phyloP scores from a whole-genome alignment of 2,113 vertebrate genomes.

The Semicossyphus pulcher region DNA sequence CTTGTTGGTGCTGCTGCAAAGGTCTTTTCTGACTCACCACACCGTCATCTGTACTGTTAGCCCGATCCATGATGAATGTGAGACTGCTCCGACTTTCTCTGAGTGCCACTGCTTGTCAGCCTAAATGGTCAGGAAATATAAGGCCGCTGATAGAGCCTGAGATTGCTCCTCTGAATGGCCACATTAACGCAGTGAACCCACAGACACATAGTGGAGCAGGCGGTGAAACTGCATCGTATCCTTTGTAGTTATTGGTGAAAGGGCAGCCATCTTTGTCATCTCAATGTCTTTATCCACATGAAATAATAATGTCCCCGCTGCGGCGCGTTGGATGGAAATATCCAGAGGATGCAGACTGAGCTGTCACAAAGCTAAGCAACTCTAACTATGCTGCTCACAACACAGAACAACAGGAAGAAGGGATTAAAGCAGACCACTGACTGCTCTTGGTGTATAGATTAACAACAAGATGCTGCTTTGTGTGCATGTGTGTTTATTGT shows the following conservation, averaged over 20 bases:
- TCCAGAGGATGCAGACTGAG: slow-evolving; percentile 15
- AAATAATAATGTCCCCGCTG: slow-evolving; percentile 60
- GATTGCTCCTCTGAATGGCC: slow-evolving; percentile 43
- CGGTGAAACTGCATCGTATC: slow-evolving; percentile 16
- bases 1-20: slow-evolving; percentile 2
- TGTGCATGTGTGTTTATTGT: slow-evolving; percentile 25
- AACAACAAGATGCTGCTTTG: slow-evolving; percentile 20
- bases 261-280: slow-evolving; percentile 46
- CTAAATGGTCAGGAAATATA: slow-evolving; percentile 53
- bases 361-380: slow-evolving; percentile 28
- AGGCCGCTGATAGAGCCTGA: slow-evolving; percentile 3
- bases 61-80: slow-evolving; percentile 19
- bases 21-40: slow-evolving; percentile 28
- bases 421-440: slow-evolving; percentile 30
- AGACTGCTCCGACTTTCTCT: slow-evolving; percentile 13
- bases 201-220: slow-evolving; percentile 36
- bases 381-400: slow-evolving; percentile 22
- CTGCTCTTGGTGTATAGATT: slow-evolving; percentile 16
- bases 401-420: slow-evolving; percentile 33
- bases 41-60: slow-evolving; percentile 17
- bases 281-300: slow-evolving; percentile 51
- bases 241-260: slow-evolving; percentile 47
- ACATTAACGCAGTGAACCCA: slow-evolving; percentile 52
- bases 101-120: slow-evolving; percentile 36
- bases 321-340: slow-evolving; percentile 36